phyloP scores from a whole-genome alignment of 2,113 vertebrate species.

The Rhinichthys klamathensis region DNA sequence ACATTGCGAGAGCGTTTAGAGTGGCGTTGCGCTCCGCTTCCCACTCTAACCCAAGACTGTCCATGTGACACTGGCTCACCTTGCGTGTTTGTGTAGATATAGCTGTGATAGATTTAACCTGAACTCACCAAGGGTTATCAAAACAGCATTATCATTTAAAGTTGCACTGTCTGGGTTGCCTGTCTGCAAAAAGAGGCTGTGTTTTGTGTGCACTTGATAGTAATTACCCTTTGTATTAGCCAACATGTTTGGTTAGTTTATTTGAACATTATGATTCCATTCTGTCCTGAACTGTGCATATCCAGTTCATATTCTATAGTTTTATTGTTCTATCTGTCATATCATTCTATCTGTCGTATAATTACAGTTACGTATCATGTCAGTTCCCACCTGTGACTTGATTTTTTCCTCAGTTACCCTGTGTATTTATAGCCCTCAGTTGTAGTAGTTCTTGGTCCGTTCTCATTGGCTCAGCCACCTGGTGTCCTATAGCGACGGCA shows the following conservation, averaged over 20 bases:
- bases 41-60: conserved; percentile 22
- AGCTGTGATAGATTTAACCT: conserved; percentile 37
- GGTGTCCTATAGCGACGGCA: too few species aligned
- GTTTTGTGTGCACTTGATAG: neutral
- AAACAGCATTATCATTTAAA: conserved; percentile 13
- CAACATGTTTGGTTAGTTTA: neutral
- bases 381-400: too few species aligned
- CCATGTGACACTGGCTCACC: conserved; percentile 19
- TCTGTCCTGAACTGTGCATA: too few species aligned
- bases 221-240: neutral
- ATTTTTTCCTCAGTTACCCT: too few species aligned
- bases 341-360: neutral
- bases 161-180: neutral
- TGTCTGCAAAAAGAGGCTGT: neutral
- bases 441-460: too few species aligned
- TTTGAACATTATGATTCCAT: neutral
- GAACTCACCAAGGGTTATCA: conserved; percentile 13
- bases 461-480: too few species aligned
- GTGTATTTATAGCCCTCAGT: neutral
- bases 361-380: too few species aligned
- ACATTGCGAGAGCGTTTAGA: conserved; percentile 36
- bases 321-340: neutral
- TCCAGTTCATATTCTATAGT: neutral
- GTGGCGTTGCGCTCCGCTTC: neutral
- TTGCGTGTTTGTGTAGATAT: conserved; percentile 19